phyloP scores from a whole-genome alignment of 2,113 vertebrate genomes.

The Progne subis region DNA sequence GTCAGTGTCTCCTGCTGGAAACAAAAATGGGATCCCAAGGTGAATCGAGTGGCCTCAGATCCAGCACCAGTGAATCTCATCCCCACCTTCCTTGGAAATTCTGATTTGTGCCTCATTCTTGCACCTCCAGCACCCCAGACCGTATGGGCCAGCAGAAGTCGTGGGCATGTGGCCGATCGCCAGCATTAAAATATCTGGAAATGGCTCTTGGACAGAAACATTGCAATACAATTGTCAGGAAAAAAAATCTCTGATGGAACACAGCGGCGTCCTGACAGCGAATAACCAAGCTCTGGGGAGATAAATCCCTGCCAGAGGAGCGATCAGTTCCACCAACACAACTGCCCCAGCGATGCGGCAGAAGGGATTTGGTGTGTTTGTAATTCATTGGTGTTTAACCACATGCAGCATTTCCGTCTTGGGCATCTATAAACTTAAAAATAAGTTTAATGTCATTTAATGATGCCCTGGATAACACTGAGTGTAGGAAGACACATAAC shows the following conservation, averaged over 20 bases:
- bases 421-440: background rate
- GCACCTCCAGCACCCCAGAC: background rate
- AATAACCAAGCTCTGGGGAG: background rate
- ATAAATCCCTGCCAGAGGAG: background rate
- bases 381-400: background rate
- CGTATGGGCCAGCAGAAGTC: background rate
- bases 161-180: fast-evolving
- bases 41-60: background rate
- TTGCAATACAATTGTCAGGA: background rate
- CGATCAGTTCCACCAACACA: background rate
- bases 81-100: background rate
- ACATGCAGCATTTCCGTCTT: background rate
- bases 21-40: background rate
- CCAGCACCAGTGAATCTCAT: background rate
- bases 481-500: background rate
- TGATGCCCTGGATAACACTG: background rate
- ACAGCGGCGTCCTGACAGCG: background rate
- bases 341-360: background rate
- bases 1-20: background rate
- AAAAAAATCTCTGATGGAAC: background rate
- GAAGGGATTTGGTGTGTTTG: background rate
- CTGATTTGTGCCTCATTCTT: background rate
- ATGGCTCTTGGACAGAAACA: background rate
- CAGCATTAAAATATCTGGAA: background rate
- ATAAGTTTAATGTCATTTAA: background rate